Evolutionary conservation across 2,888 invertebrate species (phyloP), one percentile per base, ranked within the genome.

Genomic region (Plagodis pulveraria): DNA sequence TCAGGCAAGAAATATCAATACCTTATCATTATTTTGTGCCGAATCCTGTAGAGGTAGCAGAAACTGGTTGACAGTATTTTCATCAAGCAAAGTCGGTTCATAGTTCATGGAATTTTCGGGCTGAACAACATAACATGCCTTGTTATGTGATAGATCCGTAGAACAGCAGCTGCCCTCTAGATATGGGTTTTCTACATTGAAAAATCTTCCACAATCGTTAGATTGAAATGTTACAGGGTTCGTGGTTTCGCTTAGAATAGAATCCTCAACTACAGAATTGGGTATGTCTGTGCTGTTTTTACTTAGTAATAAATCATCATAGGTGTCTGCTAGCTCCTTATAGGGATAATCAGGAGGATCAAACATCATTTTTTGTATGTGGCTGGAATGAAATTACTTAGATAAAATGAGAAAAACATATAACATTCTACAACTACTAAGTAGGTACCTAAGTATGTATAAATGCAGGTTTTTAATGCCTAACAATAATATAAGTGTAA

Each of bases 331-430:
- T 63, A 90, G 68, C 53, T 91, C 91, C 71, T 86, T 91, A 62
- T 85, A 91, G 0, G 91, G 88, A 58, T 83, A 91, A 69, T 91
- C 91, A n/a, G 89, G 87, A 57, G 91, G 89, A 76, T 91, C 91
- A 65, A 89, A 92, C 91, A 92, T 91, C 87, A 87, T 89, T 62
- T 51, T 43, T 62, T 53, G 62, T 38, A 9, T 8, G 38, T 5
- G 38, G 7, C 38, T 38, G 38, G 9, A 38, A 38, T 9, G 9
- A 38, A 8, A 38, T 22, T 22, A 22, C 22, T 2, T 22, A 22
- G 22, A 1, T 22, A 22, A 2, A 22, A 2, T 22, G 4, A 22
- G 22, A 22, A 22, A 22, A 22, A 22, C n/a, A n/a, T 22, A 22
- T 22, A 22, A 22, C 22, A 22, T 22, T 22, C 22, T 22, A 22